Percentiles rank a stretch among this genome's conserved stretches.
phyloP scores from a whole-genome alignment of 2,113 vertebrate species.

The Charadrius vociferus region DNA sequence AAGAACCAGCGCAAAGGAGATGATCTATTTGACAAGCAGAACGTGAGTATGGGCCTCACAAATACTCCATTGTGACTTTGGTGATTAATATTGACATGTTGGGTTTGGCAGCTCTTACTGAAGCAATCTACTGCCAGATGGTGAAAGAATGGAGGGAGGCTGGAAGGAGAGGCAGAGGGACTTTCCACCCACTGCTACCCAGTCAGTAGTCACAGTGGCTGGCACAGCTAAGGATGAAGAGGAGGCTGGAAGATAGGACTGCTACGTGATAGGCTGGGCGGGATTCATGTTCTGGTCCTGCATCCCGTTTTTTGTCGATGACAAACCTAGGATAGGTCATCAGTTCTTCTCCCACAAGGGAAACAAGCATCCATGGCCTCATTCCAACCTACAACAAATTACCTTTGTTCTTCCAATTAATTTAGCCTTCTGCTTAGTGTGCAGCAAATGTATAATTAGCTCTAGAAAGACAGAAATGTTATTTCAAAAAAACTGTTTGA shows the following conservation, averaged over 20 bases:
- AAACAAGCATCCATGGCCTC: neutral
- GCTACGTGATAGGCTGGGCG: neutral
- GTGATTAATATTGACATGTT: constrained; percentile 38
- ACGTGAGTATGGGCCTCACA: neutral
- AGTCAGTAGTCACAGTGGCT: neutral
- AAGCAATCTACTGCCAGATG: constrained; percentile 21
- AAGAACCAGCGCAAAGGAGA: constrained; percentile 74
- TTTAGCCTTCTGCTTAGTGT: constrained; percentile 51
- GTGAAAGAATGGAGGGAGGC: neutral
- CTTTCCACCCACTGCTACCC: constrained; percentile 3
- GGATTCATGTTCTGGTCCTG: neutral
- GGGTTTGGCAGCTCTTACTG: constrained; percentile 48
- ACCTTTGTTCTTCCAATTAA: constrained; percentile 67
- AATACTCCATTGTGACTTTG: neutral
- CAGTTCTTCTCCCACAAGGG: neutral
- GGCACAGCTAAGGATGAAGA: neutral
- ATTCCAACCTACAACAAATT: constrained; percentile 36
- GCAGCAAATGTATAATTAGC: constrained; percentile 42
- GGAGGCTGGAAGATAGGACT: neutral
- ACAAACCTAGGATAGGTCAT: neutral
- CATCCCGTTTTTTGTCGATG: neutral
- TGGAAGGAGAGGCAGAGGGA: neutral
- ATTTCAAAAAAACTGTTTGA: constrained; percentile 39
- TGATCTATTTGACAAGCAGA: constrained; percentile 80
- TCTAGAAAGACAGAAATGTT: constrained; percentile 37